Percentiles rank a stretch among this genome's conserved stretches.
These are phyloP conservation scores for Thinocorus orbignyianus DNA, from an alignment of 2,113 vertebrate genomes.

Conservation along the genomic window DNA sequence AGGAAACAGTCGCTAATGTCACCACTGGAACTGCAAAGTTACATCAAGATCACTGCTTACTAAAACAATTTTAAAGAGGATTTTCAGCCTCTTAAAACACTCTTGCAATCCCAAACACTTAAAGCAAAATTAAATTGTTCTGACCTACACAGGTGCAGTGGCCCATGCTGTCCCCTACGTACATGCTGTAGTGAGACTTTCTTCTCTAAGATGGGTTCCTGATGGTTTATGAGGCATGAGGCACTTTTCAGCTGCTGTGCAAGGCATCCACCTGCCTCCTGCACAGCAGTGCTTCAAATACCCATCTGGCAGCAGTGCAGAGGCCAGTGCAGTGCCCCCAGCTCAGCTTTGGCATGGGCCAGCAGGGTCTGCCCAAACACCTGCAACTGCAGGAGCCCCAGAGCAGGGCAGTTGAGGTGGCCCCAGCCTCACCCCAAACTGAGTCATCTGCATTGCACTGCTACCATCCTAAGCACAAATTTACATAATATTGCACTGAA, in stretches of 20 bases:
- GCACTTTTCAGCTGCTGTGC: background rate
- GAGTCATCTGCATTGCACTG: background rate
- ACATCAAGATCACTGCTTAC: background rate
- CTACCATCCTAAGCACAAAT: background rate
- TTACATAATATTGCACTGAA: background rate
- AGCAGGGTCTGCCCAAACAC: accelerated
- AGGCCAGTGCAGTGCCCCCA: accelerated
- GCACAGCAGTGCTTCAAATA: background rate
- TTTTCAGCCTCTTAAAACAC: background rate
- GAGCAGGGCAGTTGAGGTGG: background rate
- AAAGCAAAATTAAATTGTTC: background rate
- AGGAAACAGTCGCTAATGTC: background rate
- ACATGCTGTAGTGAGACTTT: accelerated
- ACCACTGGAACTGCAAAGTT: background rate
- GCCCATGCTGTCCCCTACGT: accelerated
- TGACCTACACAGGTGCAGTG: background rate
- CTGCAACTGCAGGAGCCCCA: background rate
- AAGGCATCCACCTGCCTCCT: background rate
- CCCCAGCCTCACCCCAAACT: no score
- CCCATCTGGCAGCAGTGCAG: accelerated
- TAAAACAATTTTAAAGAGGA: background rate
- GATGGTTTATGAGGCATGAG: background rate
- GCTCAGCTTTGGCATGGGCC: background rate
- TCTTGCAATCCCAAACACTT: background rate
- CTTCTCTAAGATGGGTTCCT: background rate